Percentiles rank a stretch among this genome's conserved stretches.
Conservation (phyloP, 2,888 invertebrate species). For the Pseudococcus longispinus region DNA sequence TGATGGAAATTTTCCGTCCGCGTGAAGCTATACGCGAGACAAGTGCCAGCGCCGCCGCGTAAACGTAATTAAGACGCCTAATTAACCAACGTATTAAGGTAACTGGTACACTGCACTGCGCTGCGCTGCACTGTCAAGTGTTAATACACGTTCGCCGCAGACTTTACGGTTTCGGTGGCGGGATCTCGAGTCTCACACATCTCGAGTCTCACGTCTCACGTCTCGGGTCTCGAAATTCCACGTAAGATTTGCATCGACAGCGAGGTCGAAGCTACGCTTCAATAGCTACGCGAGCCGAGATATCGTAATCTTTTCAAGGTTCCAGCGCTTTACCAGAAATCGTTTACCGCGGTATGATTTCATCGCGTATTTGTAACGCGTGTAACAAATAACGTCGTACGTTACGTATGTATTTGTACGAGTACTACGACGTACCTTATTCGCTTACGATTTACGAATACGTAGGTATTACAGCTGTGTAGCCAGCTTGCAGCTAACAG, state of each 20-base stretch:
- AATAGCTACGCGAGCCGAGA: neutral
- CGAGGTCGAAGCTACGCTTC: neutral
- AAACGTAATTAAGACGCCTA: neutral
- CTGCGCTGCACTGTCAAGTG: too few relatives aligned
- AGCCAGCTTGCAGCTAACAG: too few relatives aligned
- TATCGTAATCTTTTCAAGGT: neutral
- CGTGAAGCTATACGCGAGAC: neutral
- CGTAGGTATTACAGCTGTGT: too few relatives aligned
- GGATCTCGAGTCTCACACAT: neutral
- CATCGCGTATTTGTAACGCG: neutral
- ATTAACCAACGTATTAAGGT: neutral
- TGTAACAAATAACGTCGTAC: neutral
- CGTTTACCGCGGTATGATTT: neutral
- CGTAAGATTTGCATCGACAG: neutral
- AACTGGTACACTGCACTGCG: too few relatives aligned
- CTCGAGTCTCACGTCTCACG: neutral
- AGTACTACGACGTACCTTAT: too few relatives aligned
- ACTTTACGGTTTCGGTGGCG: neutral
- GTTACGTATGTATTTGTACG: too few relatives aligned
- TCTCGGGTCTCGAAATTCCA: neutral
- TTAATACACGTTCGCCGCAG: neutral
- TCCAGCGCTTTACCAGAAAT: neutral
- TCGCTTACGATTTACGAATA: too few relatives aligned
- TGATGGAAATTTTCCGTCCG: neutral
- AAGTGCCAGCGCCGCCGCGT: neutral